Conservation (phyloP, 2,113 vertebrate genomes). For the Hippocampus mohnikei region DNA sequence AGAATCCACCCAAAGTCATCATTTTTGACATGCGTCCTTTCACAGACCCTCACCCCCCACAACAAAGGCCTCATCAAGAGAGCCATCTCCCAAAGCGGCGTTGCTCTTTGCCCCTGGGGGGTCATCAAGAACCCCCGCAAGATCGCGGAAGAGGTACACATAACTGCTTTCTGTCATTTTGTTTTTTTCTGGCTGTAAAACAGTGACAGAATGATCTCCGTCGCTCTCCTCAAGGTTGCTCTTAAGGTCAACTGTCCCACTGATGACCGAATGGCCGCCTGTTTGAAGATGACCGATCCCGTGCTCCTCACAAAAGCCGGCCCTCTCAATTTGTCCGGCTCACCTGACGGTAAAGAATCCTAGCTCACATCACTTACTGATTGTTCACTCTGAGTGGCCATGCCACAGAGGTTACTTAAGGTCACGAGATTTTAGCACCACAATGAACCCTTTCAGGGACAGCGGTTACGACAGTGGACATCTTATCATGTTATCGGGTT, state of each 20-base stretch:
- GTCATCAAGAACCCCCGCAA: slow-evolving; percentile 78
- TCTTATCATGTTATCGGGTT: too few species aligned
- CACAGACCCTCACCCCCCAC: slow-evolving; percentile 80
- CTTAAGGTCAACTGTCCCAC: slow-evolving; percentile 78
- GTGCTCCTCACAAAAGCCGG: slow-evolving; percentile 75
- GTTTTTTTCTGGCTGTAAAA: not conserved
- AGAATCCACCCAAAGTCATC: not conserved
- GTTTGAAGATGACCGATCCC: slow-evolving; percentile 77
- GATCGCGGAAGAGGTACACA: slow-evolving; percentile 75
- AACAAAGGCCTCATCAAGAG: slow-evolving; percentile 85
- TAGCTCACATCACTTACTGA: not conserved
- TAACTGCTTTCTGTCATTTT: not conserved
- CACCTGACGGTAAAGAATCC: slow-evolving; percentile 63
- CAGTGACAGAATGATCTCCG: not conserved
- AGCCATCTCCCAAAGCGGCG: slow-evolving; percentile 91
- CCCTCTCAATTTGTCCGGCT: slow-evolving; percentile 40
- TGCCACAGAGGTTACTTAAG: too few species aligned
- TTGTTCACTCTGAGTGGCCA: not conserved
- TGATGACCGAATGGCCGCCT: slow-evolving; percentile 72
- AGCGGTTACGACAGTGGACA: too few species aligned
- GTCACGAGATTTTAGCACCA: too few species aligned
- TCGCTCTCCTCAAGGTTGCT: slow-evolving; percentile 76
- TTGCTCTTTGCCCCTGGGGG: slow-evolving; percentile 80
- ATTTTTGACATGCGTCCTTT: not conserved
- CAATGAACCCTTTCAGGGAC: too few species aligned